phyloP scores from a whole-genome alignment of 2,888 invertebrate genomes.

The Ferrisia virgata region DNA sequence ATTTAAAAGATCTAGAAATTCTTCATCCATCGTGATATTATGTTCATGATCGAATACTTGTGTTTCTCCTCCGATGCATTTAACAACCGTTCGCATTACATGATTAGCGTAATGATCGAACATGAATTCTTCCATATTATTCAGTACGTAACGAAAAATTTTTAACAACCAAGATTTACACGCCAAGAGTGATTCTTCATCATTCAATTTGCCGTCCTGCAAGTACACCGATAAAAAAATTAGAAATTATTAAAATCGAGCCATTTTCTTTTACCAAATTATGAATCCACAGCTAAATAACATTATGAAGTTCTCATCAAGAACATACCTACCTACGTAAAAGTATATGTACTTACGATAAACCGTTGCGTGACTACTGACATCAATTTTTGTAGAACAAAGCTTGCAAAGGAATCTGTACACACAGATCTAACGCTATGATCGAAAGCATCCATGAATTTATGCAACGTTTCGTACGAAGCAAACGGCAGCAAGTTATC shows the following conservation, averaged over 20 bases:
- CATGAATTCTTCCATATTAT: conserved; percentile 81
- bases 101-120: conserved; percentile 76
- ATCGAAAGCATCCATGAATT: conserved; percentile 63
- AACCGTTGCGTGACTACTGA: conserved; percentile 53
- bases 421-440: conserved; percentile 68
- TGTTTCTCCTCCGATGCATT: not conserved
- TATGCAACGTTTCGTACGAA: conserved; percentile 62
- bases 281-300: no score
- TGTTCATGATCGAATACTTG: conserved; percentile 55
- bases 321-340: not conserved
- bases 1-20: conserved; percentile 61
- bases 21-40: conserved; percentile 61
- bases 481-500: conserved; percentile 72
- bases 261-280: no score
- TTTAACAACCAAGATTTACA: conserved; percentile 62
- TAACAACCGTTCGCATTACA: conserved; percentile 63
- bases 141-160: conserved; percentile 70
- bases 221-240: not conserved
- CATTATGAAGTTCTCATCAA: no score
- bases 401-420: conserved; percentile 74
- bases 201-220: not conserved
- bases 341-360: not conserved
- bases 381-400: conserved; percentile 71
- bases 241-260: not conserved
- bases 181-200: not conserved